Percentiles rank a stretch among this genome's conserved stretches.
phyloP scores from a whole-genome alignment of 2,888 invertebrate genomes.

The Vanessa cardui region DNA sequence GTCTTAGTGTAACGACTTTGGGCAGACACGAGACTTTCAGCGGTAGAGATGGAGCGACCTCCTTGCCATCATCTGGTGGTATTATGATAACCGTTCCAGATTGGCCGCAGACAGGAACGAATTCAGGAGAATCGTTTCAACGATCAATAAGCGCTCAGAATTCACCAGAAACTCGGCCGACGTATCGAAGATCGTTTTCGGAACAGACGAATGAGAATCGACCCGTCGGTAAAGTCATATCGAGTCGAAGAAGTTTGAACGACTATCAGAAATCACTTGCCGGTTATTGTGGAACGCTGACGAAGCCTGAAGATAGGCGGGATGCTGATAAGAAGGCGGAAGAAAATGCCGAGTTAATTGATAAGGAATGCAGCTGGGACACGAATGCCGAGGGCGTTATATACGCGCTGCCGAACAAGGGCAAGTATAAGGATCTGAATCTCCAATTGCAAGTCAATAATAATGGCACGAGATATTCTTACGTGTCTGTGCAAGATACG shows the following conservation, averaged over 20 bases:
- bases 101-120: conserved; percentile 77
- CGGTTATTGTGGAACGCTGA: conserved; percentile 63
- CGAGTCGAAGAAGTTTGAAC: conserved; percentile 74
- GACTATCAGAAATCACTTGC: conserved; percentile 73
- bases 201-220: conserved; percentile 70
- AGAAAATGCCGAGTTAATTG: conserved; percentile 73
- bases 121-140: conserved; percentile 60
- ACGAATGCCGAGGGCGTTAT: conserved; percentile 80
- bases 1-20: conserved; percentile 74
- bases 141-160: conserved; percentile 75
- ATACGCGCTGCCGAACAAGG: conserved; percentile 78
- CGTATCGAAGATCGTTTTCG: conserved; percentile 75
- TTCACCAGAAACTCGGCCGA: conserved; percentile 74
- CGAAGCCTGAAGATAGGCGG: conserved; percentile 55
- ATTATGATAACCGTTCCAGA: conserved; percentile 86
- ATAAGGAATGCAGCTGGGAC: conserved; percentile 84
- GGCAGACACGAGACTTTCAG: conserved; percentile 69
- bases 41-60: conserved; percentile 68
- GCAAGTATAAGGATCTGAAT: conserved; percentile 77
- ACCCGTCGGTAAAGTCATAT: conserved; percentile 73
- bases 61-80: conserved; percentile 78
- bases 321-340: conserved; percentile 66
- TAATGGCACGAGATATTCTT: conserved; percentile 75
- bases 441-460: conserved; percentile 77
- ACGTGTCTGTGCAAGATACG: conserved; percentile 76